Conservation (phyloP, 2,797 vertebrate species). For the Helicolenus hilgendorfi region DNA sequence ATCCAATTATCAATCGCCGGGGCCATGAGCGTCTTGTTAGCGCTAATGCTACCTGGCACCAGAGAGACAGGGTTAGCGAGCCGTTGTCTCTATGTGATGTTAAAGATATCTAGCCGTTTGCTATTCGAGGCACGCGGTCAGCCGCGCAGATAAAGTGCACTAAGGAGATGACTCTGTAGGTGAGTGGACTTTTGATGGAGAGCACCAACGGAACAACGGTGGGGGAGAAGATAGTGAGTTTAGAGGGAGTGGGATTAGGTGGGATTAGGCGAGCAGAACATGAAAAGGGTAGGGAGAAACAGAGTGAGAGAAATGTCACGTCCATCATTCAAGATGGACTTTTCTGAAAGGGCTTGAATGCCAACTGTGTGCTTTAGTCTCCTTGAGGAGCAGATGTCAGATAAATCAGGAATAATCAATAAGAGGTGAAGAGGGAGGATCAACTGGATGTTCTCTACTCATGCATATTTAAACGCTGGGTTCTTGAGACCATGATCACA, state of each 20-base stretch:
- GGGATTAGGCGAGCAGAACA: conserved; percentile 40
- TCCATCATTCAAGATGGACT: conserved; percentile 53
- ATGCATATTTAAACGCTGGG: background rate
- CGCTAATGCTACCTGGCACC: conserved; percentile 75
- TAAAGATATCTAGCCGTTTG: conserved; percentile 61
- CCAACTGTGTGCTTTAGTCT: background rate
- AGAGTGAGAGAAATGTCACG: conserved; percentile 60
- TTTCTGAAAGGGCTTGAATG: conserved; percentile 17
- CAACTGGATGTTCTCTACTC: conserved; percentile 9
- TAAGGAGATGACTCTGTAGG: conserved; percentile 49
- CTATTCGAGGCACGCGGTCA: conserved; percentile 58
- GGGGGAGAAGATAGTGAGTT: conserved; percentile 30
- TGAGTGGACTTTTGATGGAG: conserved; percentile 64
- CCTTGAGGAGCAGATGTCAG: conserved; percentile 15
- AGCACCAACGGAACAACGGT: conserved; percentile 13
- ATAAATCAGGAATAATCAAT: conserved; percentile 21
- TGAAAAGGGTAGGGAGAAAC: conserved; percentile 21
- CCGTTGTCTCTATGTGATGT: conserved; percentile 40
- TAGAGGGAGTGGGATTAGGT: conserved; percentile 56
- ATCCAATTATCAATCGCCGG: conserved; percentile 77
- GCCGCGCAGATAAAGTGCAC: conserved; percentile 46
- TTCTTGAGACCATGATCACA: background rate
- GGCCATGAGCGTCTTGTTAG: conserved; percentile 76
- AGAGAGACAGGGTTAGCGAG: conserved; percentile 54
- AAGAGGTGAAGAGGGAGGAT: background rate